A percentile compares a stretch with the other conserved stretches of the same genome.
These are phyloP conservation scores for Palythoa heliodiscus DNA, from an alignment of 92 coral and sea anemone species.

Conservation along the genomic window DNA sequence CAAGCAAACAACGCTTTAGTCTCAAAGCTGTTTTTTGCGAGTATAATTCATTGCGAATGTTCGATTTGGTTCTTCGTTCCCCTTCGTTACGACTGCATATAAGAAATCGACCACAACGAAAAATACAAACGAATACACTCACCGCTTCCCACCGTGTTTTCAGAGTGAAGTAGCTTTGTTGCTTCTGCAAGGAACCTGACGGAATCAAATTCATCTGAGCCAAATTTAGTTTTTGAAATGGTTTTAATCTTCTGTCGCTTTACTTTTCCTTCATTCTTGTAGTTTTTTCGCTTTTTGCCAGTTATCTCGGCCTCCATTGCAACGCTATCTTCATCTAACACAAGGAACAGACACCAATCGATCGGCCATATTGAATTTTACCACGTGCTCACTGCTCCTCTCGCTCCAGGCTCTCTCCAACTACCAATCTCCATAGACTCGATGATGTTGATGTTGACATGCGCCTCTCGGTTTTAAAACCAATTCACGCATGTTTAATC, in stretches of 20 bases:
- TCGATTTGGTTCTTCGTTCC: too few species aligned
- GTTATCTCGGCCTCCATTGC: neutral
- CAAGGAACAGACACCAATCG: neutral
- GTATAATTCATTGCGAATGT: neutral
- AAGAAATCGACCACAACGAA: neutral
- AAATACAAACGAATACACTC: neutral
- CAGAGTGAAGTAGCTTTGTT: conserved; percentile 1
- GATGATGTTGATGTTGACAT: too few species aligned
- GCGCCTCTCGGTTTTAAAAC: too few species aligned
- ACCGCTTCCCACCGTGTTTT: conserved; percentile 10
- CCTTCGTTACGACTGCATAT: neutral
- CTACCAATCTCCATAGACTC: neutral
- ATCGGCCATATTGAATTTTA: conserved; percentile 22
- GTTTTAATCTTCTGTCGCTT: neutral
- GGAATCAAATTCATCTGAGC: neutral
- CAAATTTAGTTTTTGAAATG: neutral
- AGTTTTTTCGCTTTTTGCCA: neutral
- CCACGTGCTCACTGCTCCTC: neutral
- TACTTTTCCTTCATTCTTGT: neutral
- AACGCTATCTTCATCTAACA: neutral
- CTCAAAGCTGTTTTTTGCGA: neutral
- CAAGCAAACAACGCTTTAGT: too few species aligned
- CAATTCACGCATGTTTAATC: too few species aligned
- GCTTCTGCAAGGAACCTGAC: neutral
- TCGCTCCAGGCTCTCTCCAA: conserved; percentile 9